Conservation (phyloP, 2,113 vertebrate genomes). For the Phasianus colchicus region DNA sequence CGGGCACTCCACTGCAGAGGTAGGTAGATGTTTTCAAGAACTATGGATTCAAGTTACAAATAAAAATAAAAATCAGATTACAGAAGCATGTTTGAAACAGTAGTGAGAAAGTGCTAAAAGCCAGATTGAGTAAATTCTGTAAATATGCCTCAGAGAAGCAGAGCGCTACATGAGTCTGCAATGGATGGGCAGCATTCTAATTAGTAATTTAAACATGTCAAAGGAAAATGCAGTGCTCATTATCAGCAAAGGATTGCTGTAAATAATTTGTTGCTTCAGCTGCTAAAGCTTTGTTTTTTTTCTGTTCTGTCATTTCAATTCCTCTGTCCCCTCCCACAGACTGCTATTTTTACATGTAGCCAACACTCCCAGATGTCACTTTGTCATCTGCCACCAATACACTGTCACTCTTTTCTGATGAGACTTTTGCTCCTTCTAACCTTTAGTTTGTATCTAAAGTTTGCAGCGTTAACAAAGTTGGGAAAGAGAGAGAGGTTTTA, state of each 20-base stretch:
- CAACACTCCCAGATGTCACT: neutral
- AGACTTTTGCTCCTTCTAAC: neutral
- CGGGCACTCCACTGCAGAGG: neutral
- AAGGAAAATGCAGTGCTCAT: neutral
- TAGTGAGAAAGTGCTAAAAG: neutral
- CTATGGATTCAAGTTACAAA: neutral
- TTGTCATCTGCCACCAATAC: slow-evolving; percentile 23
- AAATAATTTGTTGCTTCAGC: slow-evolving; percentile 51
- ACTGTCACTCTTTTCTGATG: neutral
- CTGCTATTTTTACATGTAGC: slow-evolving; percentile 19
- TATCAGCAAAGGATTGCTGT: neutral
- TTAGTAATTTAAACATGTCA: neutral
- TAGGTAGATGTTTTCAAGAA: neutral
- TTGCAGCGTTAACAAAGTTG: neutral
- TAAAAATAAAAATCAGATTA: neutral
- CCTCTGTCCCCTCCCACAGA: neutral
- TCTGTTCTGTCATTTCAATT: slow-evolving; percentile 1
- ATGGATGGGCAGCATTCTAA: neutral
- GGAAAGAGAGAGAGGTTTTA: neutral
- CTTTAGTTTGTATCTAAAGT: neutral
- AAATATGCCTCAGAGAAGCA: neutral
- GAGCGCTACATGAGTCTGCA: neutral
- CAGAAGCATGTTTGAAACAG: neutral
- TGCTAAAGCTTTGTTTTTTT: neutral
- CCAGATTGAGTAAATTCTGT: neutral